Percentiles rank a stretch among this genome's conserved stretches.
phyloP scores from a whole-genome alignment of 23 tunicate genomes.

The Diplosoma virens region DNA sequence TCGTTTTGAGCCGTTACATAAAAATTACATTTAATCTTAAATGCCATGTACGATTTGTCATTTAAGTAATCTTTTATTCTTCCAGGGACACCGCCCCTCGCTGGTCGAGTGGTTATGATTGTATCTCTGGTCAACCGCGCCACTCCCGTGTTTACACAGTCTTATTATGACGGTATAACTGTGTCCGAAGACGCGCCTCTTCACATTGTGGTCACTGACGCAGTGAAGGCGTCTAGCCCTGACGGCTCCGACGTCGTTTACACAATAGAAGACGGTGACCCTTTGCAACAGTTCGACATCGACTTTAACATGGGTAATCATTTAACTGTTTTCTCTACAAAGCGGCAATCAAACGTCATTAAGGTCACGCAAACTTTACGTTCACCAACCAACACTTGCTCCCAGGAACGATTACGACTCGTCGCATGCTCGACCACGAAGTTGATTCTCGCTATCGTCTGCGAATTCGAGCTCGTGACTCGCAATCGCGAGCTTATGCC shows the following conservation, averaged over 20 bases:
- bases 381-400: no score
- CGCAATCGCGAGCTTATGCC: slow-evolving; percentile 46
- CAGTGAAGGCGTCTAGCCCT: slow-evolving; percentile 43
- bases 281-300: slow-evolving; percentile 52
- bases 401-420: slow-evolving; percentile 59
- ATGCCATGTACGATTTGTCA: neutral
- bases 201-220: slow-evolving; percentile 44
- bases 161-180: slow-evolving; percentile 28
- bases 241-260: slow-evolving; percentile 44
- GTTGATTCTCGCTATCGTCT: slow-evolving; percentile 20
- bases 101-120: slow-evolving; percentile 2
- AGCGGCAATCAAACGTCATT: no score
- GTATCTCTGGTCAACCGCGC: slow-evolving; percentile 50
- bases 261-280: slow-evolving; percentile 52
- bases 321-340: no score
- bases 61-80: neutral
- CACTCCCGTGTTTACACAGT: slow-evolving; percentile 55
- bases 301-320: slow-evolving; percentile 39
- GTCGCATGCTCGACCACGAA: slow-evolving; percentile 42
- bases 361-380: no score
- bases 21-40: neutral
- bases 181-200: slow-evolving; percentile 49
- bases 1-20: neutral
- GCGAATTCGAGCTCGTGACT: slow-evolving; percentile 36
- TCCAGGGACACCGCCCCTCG: slow-evolving; percentile 22